phyloP scores from a whole-genome alignment of 2,797 vertebrate species.

The Coendou prehensilis region DNA sequence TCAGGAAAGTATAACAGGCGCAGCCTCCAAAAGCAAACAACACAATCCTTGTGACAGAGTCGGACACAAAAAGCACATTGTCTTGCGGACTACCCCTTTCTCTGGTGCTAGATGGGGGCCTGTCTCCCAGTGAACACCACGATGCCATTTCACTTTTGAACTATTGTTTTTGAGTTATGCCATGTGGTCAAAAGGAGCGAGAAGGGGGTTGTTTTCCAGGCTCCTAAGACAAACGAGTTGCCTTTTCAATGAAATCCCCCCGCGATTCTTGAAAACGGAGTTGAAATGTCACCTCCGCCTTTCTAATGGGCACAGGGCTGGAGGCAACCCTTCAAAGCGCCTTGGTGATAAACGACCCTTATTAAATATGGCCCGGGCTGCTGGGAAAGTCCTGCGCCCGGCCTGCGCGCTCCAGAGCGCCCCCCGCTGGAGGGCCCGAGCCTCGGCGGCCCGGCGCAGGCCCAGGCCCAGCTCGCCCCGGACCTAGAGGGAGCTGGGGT shows the following conservation, averaged over 20 bases:
- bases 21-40: constrained; percentile 90
- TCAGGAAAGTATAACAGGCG: constrained; percentile 89
- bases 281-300: constrained; percentile 91
- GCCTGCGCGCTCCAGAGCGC: constrained; percentile 69
- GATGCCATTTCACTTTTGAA: constrained; percentile 90
- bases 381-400: constrained; percentile 82
- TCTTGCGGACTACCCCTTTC: constrained; percentile 88
- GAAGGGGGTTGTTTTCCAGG: constrained; percentile 88
- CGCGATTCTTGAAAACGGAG: constrained; percentile 89
- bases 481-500: too few relatives aligned
- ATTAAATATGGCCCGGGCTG: constrained; percentile 88
- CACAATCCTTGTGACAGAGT: constrained; percentile 88
- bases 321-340: constrained; percentile 90
- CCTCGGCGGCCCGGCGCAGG: not conserved
- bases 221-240: constrained; percentile 90
- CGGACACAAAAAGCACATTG: constrained; percentile 90
- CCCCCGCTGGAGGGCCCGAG: constrained; percentile 68
- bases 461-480: not conserved
- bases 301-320: constrained; percentile 89
- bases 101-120: constrained; percentile 89
- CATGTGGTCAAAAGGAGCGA: constrained; percentile 90
- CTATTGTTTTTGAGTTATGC: constrained; percentile 91
- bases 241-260: constrained; percentile 89
- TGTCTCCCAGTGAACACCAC: constrained; percentile 88
- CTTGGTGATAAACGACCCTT: constrained; percentile 89